These are phyloP conservation scores for Diabrotica undecimpunctata DNA, from an alignment of 1,140 invertebrate genomes.

Conservation along the genomic window DNA sequence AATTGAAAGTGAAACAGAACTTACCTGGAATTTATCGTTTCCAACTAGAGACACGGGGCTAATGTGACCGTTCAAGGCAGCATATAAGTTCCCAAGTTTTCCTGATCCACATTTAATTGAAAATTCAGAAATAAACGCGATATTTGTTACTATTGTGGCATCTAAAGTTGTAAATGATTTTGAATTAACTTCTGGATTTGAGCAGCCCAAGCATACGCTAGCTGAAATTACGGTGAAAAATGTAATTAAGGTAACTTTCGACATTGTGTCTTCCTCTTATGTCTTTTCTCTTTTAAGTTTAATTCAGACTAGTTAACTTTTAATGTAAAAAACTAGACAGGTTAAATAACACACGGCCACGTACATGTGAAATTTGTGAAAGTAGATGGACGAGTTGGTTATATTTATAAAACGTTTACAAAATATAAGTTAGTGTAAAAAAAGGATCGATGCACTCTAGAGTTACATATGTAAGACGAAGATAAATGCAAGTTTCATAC, in stretches of 20 bases:
- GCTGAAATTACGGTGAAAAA: neutral
- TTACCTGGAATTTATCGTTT: conserved; percentile 75
- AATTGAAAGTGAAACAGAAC: conserved; percentile 11
- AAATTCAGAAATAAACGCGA: conserved; percentile 77
- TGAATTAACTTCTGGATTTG: conserved; percentile 61
- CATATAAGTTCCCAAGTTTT: conserved; percentile 72
- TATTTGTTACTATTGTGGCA: conserved; percentile 80
- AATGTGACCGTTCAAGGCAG: conserved; percentile 77
- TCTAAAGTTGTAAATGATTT: conserved; percentile 84
- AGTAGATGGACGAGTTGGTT: neutral
- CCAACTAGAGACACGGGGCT: conserved; percentile 74
- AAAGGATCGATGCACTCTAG: no score
- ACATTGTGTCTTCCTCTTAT: neutral
- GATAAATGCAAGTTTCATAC: no score
- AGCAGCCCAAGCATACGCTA: conserved; percentile 45
- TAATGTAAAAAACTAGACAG: neutral
- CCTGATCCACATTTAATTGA: conserved; percentile 62
- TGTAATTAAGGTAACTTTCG: neutral
- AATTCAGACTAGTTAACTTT: neutral
- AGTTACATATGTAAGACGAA: no score
- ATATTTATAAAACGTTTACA: neutral
- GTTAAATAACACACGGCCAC: neutral
- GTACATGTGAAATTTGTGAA: neutral
- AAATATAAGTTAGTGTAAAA: no score
- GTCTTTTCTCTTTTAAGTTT: neutral